A percentile compares a stretch with the other conserved stretches of the same genome.
Evolutionary conservation across 2,888 invertebrate species (phyloP).

Genomic region (Lypha dubia): DNA sequence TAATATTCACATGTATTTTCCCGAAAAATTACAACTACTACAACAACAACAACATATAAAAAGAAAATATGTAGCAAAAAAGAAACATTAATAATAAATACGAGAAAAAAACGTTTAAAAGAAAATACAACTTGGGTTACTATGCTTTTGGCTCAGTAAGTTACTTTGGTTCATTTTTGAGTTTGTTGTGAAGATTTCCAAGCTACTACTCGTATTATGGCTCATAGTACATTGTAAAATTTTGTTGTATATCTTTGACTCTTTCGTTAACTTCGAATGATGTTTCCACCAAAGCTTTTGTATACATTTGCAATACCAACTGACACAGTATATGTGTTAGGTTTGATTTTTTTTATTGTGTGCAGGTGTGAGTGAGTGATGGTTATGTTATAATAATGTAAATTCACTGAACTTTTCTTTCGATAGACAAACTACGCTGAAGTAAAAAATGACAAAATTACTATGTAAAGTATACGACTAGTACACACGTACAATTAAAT

Average conservation of each 20-base stretch:
- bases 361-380: conserved; percentile 3
- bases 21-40: conserved; percentile 25
- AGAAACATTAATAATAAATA: too few relatives aligned
- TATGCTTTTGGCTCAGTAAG: conserved; percentile 69
- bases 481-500: not conserved
- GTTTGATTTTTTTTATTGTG: conserved; percentile 20
- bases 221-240: not conserved
- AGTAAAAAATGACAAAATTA: conserved; percentile 9
- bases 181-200: conserved; percentile 41
- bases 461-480: conserved; percentile 1
- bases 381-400: conserved; percentile 47
- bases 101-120: not conserved
- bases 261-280: conserved; percentile 23
- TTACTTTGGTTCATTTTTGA: conserved; percentile 43
- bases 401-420: conserved; percentile 70
- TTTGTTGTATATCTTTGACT: conserved; percentile 31
- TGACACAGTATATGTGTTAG: not conserved
- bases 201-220: conserved; percentile 18
- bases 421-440: conserved; percentile 22
- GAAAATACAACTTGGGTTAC: conserved; percentile 65
- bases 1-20: conserved; percentile 62
- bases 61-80: conserved; percentile 5
- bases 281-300: conserved; percentile 56
- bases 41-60: conserved; percentile 27
- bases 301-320: conserved; percentile 31